These are phyloP conservation scores for Scaptomyza parva DNA, from an alignment of 2,888 invertebrate species.

Conservation along the genomic window DNA sequence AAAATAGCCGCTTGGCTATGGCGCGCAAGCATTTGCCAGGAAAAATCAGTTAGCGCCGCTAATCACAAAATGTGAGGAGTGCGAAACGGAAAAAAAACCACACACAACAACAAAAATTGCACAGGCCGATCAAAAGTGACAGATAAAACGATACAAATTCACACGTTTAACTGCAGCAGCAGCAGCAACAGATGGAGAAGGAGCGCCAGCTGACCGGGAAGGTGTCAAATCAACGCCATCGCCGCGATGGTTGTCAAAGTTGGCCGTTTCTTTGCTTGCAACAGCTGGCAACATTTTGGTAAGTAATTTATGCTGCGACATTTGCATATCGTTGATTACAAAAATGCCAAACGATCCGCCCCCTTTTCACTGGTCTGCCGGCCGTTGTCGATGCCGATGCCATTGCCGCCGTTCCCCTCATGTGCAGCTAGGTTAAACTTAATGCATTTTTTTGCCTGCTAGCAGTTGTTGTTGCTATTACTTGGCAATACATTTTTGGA, in stretches of 20 bases:
- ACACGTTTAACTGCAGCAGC: slow-evolving; percentile 38
- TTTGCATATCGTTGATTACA: slow-evolving; percentile 80
- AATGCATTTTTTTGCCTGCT: slow-evolving; percentile 58
- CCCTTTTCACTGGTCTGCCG: slow-evolving; percentile 39
- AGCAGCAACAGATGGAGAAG: slow-evolving; percentile 25
- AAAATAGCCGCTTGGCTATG: slow-evolving; percentile 52
- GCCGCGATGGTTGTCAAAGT: slow-evolving; percentile 63
- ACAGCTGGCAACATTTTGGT: slow-evolving; percentile 56
- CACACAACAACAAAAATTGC: too few species aligned
- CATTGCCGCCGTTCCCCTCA: slow-evolving; percentile 15
- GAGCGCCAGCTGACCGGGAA: slow-evolving; percentile 48
- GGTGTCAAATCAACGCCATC: slow-evolving; percentile 73
- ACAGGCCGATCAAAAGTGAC: slow-evolving; percentile 50
- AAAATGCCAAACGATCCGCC: slow-evolving; percentile 69
- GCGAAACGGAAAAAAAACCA: slow-evolving; percentile 42
- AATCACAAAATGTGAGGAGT: slow-evolving; percentile 55
- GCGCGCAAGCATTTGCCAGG: slow-evolving; percentile 58
- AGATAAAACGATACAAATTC: slow-evolving; percentile 61
- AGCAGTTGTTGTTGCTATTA: slow-evolving; percentile 21
- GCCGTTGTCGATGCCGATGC: neutral
- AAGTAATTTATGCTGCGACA: slow-evolving; percentile 82
- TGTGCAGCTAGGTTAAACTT: slow-evolving; percentile 41
- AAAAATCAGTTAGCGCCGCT: slow-evolving; percentile 63
- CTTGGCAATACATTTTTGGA: slow-evolving; percentile 32
- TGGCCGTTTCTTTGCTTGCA: slow-evolving; percentile 26